Conservation (phyloP, 2,113 vertebrate species). For the Excalfactoria chinensis region DNA sequence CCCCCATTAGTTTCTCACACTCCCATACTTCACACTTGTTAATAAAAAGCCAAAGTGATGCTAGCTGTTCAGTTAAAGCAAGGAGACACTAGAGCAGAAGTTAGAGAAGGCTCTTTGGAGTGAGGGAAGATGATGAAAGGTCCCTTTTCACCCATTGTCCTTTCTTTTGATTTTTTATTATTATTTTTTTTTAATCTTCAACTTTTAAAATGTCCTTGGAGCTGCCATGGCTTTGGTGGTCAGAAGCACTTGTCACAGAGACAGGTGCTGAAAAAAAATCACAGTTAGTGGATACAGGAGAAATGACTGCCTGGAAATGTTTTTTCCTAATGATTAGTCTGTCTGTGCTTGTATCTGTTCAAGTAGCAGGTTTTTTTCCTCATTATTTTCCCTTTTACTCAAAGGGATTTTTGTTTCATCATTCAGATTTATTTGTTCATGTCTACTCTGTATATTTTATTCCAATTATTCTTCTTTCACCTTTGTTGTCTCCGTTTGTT, state of each 20-base stretch:
- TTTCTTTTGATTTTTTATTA: too few relatives aligned
- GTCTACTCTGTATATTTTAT: background rate
- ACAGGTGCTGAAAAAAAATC: background rate
- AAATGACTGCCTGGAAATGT: background rate
- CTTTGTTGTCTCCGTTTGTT: conserved; percentile 12
- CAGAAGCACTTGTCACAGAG: background rate
- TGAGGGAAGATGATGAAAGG: background rate
- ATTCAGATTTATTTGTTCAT: background rate
- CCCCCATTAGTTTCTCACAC: background rate
- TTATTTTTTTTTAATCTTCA: background rate
- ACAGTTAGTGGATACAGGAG: background rate
- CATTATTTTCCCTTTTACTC: background rate
- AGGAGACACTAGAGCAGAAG: background rate
- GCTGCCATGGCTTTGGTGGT: background rate
- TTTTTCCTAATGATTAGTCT: background rate
- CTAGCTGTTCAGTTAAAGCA: background rate
- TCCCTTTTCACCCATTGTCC: too few relatives aligned
- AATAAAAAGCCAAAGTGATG: background rate
- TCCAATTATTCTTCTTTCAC: background rate
- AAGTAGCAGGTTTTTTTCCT: background rate
- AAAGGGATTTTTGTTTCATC: background rate
- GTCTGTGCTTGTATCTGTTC: background rate
- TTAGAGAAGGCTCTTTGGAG: background rate
- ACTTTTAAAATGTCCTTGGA: background rate
- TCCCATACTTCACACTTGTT: rapidly evolving